phyloP scores from a whole-genome alignment of 1,140 invertebrate genomes.

The Bombus huntii region DNA sequence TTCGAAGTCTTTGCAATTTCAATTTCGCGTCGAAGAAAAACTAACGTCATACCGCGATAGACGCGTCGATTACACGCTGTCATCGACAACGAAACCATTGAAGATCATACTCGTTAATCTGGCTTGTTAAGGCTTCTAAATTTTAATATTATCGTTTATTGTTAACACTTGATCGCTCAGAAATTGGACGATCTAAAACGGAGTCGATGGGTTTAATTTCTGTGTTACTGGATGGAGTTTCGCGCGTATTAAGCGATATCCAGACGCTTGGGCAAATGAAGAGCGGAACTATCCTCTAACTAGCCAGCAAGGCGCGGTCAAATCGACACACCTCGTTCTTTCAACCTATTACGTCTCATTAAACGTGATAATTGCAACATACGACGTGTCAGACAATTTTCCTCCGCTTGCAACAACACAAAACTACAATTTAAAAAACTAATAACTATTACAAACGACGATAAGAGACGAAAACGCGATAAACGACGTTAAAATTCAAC shows the following conservation, averaged over 20 bases:
- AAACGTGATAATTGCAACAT: not conserved
- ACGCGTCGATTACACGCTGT: too few species aligned
- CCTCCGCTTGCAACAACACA: not conserved
- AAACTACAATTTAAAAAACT: not conserved
- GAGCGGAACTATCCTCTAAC: not conserved
- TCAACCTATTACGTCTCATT: not conserved
- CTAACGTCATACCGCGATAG: too few species aligned
- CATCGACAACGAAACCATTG: not conserved
- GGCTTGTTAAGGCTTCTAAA: not conserved
- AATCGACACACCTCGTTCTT: not conserved
- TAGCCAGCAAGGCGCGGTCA: too few species aligned
- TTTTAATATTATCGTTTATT: not conserved
- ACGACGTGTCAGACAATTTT: not conserved
- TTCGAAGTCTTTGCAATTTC: too few species aligned
- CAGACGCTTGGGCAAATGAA: not conserved
- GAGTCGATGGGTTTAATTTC: not conserved
- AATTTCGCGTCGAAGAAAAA: too few species aligned
- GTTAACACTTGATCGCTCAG: not conserved
- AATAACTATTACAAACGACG: not conserved
- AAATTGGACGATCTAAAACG: not conserved
- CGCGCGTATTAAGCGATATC: not conserved
- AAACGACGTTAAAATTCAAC: not conserved
- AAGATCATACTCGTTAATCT: not conserved
- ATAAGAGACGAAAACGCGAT: too few species aligned
- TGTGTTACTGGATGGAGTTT: too few species aligned